These are phyloP conservation scores for Yponomeuta sedellus DNA, from an alignment of 2,888 invertebrate species.

Conservation along the genomic window DNA sequence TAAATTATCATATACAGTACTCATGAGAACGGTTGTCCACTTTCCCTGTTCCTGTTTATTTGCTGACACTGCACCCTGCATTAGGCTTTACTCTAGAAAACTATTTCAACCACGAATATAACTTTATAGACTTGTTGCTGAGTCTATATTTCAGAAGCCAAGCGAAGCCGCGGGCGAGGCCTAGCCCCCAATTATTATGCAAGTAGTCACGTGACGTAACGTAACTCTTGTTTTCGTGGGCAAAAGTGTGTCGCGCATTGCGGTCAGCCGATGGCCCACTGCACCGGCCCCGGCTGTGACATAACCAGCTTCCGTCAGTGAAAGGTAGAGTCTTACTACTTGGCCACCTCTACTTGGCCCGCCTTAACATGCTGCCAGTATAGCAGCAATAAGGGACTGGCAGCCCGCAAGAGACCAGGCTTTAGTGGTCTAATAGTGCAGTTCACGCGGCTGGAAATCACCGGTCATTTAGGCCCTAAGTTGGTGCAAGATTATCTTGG, in stretches of 20 bases:
- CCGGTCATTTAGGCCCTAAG: background rate
- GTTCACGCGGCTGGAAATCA: background rate
- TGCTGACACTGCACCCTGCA: too few relatives aligned
- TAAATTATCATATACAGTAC: too few relatives aligned
- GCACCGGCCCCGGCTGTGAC: slow-evolving; percentile 42
- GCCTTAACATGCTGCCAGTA: too few relatives aligned
- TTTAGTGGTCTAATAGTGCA: background rate
- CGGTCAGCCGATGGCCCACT: slow-evolving; percentile 71
- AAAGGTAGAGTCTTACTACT: slow-evolving; percentile 26
- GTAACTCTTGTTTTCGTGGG: slow-evolving; percentile 26
- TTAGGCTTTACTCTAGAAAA: too few relatives aligned
- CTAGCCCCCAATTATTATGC: slow-evolving; percentile 14
- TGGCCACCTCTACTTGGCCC: background rate
- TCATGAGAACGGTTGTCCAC: too few relatives aligned
- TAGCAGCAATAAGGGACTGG: too few relatives aligned
- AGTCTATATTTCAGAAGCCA: background rate
- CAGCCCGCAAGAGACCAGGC: background rate
- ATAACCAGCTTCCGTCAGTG: slow-evolving; percentile 66
- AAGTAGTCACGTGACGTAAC: slow-evolving; percentile 17
- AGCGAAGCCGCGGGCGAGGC: background rate
- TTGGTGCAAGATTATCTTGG: slow-evolving; percentile 1
- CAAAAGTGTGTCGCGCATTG: slow-evolving; percentile 71
- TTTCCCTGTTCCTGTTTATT: too few relatives aligned
- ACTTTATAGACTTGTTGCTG: too few relatives aligned
- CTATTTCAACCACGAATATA: too few relatives aligned